Conservation (phyloP, 2,113 vertebrate genomes). For the Aplodontia rufa region DNA sequence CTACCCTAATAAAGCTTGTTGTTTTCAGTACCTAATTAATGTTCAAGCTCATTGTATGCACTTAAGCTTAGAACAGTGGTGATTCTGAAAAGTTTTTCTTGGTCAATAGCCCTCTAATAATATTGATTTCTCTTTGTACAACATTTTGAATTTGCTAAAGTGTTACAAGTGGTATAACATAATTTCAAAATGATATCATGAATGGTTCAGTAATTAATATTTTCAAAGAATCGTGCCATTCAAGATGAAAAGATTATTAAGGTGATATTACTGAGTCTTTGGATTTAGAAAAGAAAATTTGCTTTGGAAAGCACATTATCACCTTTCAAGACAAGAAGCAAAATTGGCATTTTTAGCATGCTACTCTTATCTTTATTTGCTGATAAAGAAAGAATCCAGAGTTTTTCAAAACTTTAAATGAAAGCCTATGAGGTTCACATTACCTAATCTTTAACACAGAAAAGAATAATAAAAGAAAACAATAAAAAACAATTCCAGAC, state of each 20-base stretch:
- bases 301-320: constrained; percentile 80
- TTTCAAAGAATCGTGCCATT: constrained; percentile 76
- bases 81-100: constrained; percentile 67
- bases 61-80: constrained; percentile 51
- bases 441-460: constrained; percentile 71
- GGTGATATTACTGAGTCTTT: constrained; percentile 74
- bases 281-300: constrained; percentile 79
- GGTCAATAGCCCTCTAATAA: constrained; percentile 66
- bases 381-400: constrained; percentile 87
- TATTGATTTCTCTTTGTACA: constrained; percentile 70
- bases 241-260: constrained; percentile 74
- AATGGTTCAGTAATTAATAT: constrained; percentile 74
- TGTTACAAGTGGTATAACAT: constrained; percentile 66
- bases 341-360: constrained; percentile 86
- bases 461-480: not conserved
- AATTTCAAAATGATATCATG: constrained; percentile 67
- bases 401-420: constrained; percentile 81
- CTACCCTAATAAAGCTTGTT: constrained; percentile 65
- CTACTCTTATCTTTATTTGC: constrained; percentile 90
- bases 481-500: not conserved
- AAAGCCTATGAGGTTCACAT: constrained; percentile 79
- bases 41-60: constrained; percentile 59
- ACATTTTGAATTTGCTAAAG: constrained; percentile 70
- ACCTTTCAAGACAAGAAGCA: constrained; percentile 83
- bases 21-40: constrained; percentile 71